These are phyloP conservation scores for Rhyzopertha dominica DNA, from an alignment of 1,140 invertebrate species.

Conservation along the genomic window DNA sequence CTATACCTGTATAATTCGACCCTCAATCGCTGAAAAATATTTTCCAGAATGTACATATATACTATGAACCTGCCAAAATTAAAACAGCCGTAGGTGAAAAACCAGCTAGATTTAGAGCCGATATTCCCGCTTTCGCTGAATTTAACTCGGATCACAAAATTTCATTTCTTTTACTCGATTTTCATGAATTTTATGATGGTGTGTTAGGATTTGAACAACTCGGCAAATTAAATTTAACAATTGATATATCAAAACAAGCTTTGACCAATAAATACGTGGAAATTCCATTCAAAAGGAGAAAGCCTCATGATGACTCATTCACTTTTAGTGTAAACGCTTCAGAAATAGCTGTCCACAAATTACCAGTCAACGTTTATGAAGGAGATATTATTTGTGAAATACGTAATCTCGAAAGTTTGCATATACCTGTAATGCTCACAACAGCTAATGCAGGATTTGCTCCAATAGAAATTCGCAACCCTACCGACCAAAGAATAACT, in stretches of 20 bases:
- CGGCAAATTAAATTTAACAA: constrained; percentile 17
- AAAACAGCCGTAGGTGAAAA: constrained; percentile 16
- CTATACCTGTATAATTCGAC: constrained; percentile 19
- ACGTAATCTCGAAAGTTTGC: constrained; percentile 3
- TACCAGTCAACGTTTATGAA: constrained; percentile 8
- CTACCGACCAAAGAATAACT: constrained; percentile 3
- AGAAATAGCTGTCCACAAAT: constrained; percentile 1
- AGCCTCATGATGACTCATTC: background rate
- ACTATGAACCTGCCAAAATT: constrained; percentile 6
- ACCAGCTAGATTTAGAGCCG: constrained; percentile 18
- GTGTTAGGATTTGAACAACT: constrained; percentile 22
- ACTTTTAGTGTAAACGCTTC: constrained; percentile 8
- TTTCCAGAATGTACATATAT: constrained; percentile 21
- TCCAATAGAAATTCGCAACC: background rate
- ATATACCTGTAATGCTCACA: constrained; percentile 1
- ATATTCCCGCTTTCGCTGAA: constrained; percentile 20
- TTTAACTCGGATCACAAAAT: constrained; percentile 10
- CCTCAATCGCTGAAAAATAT: constrained; percentile 21
- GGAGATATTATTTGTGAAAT: constrained; percentile 4
- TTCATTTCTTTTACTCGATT: constrained; percentile 19
- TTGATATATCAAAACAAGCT: constrained; percentile 18
- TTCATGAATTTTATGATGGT: constrained; percentile 29
- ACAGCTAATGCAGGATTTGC: background rate
- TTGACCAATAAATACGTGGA: constrained; percentile 12
- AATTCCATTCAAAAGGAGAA: constrained; percentile 19